Evolutionary conservation across 1,140 invertebrate species (phyloP), one percentile per base, ranked within the genome.

Genomic region (Danaus plexippus): DNA sequence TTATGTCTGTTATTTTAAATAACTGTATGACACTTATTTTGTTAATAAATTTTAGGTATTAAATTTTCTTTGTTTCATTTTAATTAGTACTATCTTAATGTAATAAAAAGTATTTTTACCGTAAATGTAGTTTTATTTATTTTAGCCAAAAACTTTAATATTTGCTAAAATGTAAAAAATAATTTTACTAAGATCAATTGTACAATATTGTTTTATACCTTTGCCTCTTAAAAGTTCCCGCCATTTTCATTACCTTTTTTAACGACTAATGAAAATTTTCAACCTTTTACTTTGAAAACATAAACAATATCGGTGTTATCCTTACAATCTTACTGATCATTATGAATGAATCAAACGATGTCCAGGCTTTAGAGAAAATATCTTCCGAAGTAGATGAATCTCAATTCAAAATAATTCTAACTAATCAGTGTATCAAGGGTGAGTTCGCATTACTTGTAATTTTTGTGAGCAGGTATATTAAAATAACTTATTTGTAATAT

Each of bases 11-110:
- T 87, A 82, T 84, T 85, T 85, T 82, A 75, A 87, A 87, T 85
- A 82, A 87, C 84, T 80, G 78, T 86, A 86, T 85, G 81, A 87
- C 81, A 85, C 74, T 87, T 85, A 85, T 87, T 87, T 87, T 81
- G 85, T 85, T 82, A 80, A 85, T 87, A 87, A 87, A 87, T 85
- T 85, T 80, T 82, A 87, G 77, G 75, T 87, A 85, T 82, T 82
- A 65, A 75, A 64, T 60, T 57, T 59, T 52, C 46, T 61, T 73
- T 68, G 70, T 83, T 83, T 81, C 64, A 70, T 83, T 85, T 64
- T 52, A 59, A 51, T 51, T 54, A 60, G 58, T 41, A 50, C 54
- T 63, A 45, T 57, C 52, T 58, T 45, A 49, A 57, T 49, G 60
- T 54, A 62, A 62, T 62, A 62, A 62, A 15, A 62, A 62, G 51